phyloP scores from a whole-genome alignment of 2,888 invertebrate genomes.

The Agapostemon virescens region DNA sequence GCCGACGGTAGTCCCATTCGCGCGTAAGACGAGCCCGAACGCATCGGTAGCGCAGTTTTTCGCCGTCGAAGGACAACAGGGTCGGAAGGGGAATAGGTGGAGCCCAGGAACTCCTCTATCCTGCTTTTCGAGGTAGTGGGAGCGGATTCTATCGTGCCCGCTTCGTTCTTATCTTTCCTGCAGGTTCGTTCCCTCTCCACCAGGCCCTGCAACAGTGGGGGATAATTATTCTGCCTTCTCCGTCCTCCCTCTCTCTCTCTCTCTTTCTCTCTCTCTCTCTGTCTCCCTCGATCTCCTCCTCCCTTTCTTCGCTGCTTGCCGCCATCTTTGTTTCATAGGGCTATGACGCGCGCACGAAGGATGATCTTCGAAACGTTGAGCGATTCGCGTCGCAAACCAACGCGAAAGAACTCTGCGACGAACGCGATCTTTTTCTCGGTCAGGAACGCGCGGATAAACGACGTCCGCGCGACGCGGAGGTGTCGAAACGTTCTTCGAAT shows the following conservation, averaged over 20 bases:
- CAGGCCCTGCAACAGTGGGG: conserved; percentile 28
- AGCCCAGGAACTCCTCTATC: conserved; percentile 67
- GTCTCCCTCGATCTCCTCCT: not conserved
- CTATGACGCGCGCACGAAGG: not conserved
- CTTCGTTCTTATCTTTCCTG: conserved; percentile 54
- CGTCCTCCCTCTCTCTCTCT: not conserved
- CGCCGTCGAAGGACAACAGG: conserved; percentile 28
- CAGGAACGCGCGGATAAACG: not conserved
- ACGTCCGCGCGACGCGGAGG: not conserved
- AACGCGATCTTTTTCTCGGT: not conserved
- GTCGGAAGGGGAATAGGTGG: conserved; percentile 70
- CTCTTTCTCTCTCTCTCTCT: not conserved
- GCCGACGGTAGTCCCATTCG: not conserved
- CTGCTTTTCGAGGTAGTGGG: conserved; percentile 61
- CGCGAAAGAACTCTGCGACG: not conserved
- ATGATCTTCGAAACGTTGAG: not conserved
- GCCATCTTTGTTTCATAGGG: not conserved
- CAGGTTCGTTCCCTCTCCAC: conserved; percentile 33
- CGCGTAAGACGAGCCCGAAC: conserved; percentile 4
- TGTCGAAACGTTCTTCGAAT: no score
- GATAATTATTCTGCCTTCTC: conserved; percentile 26
- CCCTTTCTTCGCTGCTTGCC: not conserved
- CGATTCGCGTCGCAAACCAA: not conserved
- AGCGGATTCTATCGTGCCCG: conserved; percentile 55
- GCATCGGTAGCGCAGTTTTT: not conserved